Base-by-base conservation (phyloP, 1,140 invertebrate species). In the Olivierus martensii region DNA sequence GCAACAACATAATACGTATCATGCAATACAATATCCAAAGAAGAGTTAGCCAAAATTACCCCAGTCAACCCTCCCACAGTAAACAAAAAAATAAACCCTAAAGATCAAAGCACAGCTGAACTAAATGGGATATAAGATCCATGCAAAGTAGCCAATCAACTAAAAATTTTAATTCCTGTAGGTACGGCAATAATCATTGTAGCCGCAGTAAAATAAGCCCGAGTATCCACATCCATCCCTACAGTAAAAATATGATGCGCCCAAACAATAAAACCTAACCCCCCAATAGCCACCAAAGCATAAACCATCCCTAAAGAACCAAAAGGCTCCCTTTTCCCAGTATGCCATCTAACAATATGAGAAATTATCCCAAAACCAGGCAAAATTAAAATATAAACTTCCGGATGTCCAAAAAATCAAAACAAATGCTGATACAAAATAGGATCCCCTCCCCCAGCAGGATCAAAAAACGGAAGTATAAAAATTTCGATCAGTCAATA, bases 351-450 rank as follows among this genome's bases (percentile, higher is more conserved):
- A 70, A 79, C 74, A 69, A 79, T 78, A 65, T 79, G 76, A 28
- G 74, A 78, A 65, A 79, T 76, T 69, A 79, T 73, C 17, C 75
- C 77, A 71, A 79, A 80, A 21, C 65, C 75, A 18, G 72, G 72
- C 28, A 78, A 52, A 68, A 78, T 75, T 61, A 77, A 62, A 79
- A 85, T 81, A 70, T 84, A 83, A 59, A 82, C 79, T 76, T 83
- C 80, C 36, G 80, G 79, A 56, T 84, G 81, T 0, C 80, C 79
- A 76, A 83, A 83, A 69, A 84, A 83, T 75, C 79, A 83, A 74
- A 84, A 83, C 73, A 83, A 71, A 67, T 84, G 81, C 75, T 84
- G 82, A 61, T 77, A 84, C 61, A 82, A 57, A 70, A 83, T 73
- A 45, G 79, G 79, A 59, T 83, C 78, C 48, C 79, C 80, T 34